These are phyloP conservation scores for Onthophagus taurus DNA, from an alignment of 1,140 invertebrate species.

Conservation along the genomic window DNA sequence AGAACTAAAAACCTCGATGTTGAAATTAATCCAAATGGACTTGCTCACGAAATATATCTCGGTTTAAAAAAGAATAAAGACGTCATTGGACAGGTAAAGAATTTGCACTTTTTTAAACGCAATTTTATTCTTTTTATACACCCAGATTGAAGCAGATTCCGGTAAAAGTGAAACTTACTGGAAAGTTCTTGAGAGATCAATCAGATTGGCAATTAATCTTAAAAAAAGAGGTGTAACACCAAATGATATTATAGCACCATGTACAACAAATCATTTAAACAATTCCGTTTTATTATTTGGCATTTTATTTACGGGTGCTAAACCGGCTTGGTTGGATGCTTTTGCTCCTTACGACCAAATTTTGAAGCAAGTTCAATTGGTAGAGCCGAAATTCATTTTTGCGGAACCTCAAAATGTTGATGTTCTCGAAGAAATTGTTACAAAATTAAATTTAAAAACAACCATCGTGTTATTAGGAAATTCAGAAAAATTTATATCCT, in stretches of 20 bases:
- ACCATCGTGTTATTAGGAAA: slow-evolving; percentile 32
- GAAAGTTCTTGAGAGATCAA: slow-evolving; percentile 24
- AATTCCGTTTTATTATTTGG: too few species aligned
- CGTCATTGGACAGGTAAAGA: slow-evolving; percentile 1
- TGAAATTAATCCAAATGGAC: slow-evolving; percentile 1
- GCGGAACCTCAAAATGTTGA: slow-evolving; percentile 18
- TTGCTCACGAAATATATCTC: background rate
- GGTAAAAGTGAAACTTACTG: slow-evolving; percentile 31
- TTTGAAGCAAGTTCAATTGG: too few species aligned
- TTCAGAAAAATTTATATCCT: slow-evolving; percentile 14
- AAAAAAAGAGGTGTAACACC: slow-evolving; percentile 26
- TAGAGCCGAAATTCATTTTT: slow-evolving; percentile 37
- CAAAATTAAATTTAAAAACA: slow-evolving; percentile 18
- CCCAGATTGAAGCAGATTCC: slow-evolving; percentile 34
- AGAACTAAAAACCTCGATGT: slow-evolving; percentile 1
- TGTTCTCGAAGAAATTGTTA: slow-evolving; percentile 20
- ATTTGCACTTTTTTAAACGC: too few species aligned
- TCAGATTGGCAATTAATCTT: slow-evolving; percentile 31
- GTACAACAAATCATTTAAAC: slow-evolving; percentile 31
- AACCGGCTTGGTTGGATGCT: too few species aligned
- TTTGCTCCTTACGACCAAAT: too few species aligned
- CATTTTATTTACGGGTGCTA: too few species aligned
- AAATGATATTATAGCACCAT: slow-evolving; percentile 32
- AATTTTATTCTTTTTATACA: too few species aligned
- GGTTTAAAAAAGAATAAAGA: background rate